Percentiles rank a stretch among this genome's conserved stretches.
phyloP scores from a whole-genome alignment of 2,888 invertebrate species.

The Chaetogeoica ovagalla region DNA sequence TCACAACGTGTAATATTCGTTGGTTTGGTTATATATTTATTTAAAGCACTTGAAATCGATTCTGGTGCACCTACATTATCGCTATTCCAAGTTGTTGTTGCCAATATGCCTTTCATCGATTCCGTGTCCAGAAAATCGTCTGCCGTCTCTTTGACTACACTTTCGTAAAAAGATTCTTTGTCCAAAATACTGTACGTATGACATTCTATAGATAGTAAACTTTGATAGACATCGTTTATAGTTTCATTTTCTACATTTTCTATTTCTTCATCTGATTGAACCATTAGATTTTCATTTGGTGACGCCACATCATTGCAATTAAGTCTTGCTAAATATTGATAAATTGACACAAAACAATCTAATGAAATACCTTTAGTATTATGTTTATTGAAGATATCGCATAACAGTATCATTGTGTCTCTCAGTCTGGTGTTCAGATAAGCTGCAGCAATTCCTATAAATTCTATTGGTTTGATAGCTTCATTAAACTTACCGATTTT shows the following conservation, averaged over 20 bases:
- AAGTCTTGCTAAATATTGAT: slow-evolving; percentile 14
- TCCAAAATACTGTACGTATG: not conserved
- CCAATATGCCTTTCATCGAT: not conserved
- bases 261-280: not conserved
- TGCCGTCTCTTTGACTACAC: not conserved
- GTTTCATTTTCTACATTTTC: not conserved
- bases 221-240: too few relatives aligned
- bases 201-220: not conserved
- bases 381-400: not conserved
- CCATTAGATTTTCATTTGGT: not conserved
- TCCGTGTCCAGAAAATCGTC: not conserved
- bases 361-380: not conserved
- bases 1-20: not conserved
- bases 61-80: not conserved
- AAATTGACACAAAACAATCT: slow-evolving; percentile 4
- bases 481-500: slow-evolving; percentile 9
- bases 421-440: not conserved
- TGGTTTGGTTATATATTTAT: not conserved
- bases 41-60: not conserved
- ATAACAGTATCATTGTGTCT: slow-evolving; percentile 27
- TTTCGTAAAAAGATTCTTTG: too few relatives aligned
- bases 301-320: not conserved
- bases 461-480: slow-evolving; percentile 1
- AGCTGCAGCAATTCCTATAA: slow-evolving; percentile 28
- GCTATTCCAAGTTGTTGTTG: not conserved